Evolutionary conservation across 2,113 vertebrate genomes (phyloP), one percentile per base, ranked within the genome.

Genomic region (Ameiurus melas): DNA sequence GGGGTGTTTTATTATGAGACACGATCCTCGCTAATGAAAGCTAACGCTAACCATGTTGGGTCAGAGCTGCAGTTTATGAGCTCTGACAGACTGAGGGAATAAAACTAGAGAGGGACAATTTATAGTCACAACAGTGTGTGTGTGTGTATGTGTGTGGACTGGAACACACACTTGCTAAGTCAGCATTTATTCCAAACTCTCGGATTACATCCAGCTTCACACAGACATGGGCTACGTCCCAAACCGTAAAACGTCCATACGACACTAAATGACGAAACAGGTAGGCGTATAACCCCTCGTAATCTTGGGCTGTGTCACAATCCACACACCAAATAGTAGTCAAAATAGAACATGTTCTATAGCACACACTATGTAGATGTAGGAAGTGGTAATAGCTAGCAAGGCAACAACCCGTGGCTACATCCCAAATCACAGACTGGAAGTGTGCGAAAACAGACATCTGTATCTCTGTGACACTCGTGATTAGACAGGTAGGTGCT

Each of bases 1-100:
- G 57, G 10, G 25, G 70, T 83, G 77, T 83, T 89, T 91, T 91
- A 91, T 90, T 85, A 90, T 70, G 90, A 87, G 86, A 86, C 36
- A 47, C 43, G 57, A 89, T 71, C 86, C 89, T 87, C 19, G 1
- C 20, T 58, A 85, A 85, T 57, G 60, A 60, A 33, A 75, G 53
- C 30, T 83, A 89, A 91, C 4, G 71, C 47, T 87, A 71, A 81
- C 60, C 39, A 68, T 62, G 68, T 73, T 84, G 66, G 81, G 75
- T 53, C 19, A 43, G 43, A 83, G 77, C 86, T 80, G 47, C 83
- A 60, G 78, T 85, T 86, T 79, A 85, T 84, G 57, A 85, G 62
- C 77, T 36, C 85, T 19, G 66, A 55, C n/a, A 36, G 57, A 43
- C 66, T 55, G 53, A 71, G 82, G 27, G 19, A 66, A 39, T 6